Evolutionary conservation across 30 jellyfish, hydroid and myxozoan species (phyloP), one percentile per base, ranked within the genome.

Genomic region (Cassiopea andromeda): DNA sequence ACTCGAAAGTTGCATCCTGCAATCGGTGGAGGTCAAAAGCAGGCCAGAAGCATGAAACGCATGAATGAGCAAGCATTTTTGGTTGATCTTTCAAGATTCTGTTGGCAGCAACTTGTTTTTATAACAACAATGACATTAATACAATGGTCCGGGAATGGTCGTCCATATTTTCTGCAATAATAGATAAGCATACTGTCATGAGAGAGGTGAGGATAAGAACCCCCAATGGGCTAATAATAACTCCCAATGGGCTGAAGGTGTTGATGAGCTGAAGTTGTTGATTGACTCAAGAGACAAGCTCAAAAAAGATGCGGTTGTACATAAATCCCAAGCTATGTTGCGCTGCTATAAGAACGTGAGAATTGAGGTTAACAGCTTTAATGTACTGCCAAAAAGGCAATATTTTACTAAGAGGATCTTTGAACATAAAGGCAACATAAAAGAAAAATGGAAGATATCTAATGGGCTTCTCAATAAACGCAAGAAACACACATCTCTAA

Each of bases 101-200:
- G 49, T 58, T 78, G 75, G 87, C 9, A 57, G 61, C 57, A 54
- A 46, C 7, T 76, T n/a, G n/a, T 5, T 46, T 78, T 15, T 46
- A 38, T 46, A 17, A 54, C 9, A 0, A 38, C 7, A 15, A 48
- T 48, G 77, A n/a, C 17, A 54, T 48, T 6, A 47, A 78, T 78
- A 18, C 49, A 17, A 38, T 46, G 49, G 87, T 78, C 6, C 17
- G 45, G n/a, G 60, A 45, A 17, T 78, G 19, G 46, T 10, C n/a
- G 60, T 7, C 58, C 68, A 13, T 60, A 60, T 60, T n/a, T 57
- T 60, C 85, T 2, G 58, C 61, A 49, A 47, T 73, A 7, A 75
- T 75, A 75, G 76, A 76, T 17, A 76, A 43, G 44, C 85, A 76
- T 76, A n/a, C 71, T 49, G 5, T 44, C 64, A 2, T 50, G 64